Conservation (phyloP, 2,113 vertebrate genomes). For the Columba livia region DNA sequence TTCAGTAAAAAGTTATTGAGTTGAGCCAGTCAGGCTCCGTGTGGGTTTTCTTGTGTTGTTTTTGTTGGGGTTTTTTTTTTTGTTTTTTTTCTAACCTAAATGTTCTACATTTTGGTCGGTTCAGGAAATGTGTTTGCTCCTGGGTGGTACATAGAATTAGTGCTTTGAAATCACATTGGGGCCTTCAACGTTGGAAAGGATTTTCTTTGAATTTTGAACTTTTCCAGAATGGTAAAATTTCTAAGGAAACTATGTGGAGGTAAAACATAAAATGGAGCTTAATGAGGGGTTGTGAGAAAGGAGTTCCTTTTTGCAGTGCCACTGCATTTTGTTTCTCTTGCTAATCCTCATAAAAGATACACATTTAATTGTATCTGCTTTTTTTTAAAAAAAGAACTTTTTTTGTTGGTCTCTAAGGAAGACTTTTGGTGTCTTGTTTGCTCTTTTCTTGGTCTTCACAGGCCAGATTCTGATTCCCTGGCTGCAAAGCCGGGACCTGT, state of each 20-base stretch:
- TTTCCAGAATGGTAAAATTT: constrained; percentile 52
- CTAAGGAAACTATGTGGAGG: constrained; percentile 28
- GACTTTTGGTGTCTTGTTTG: neutral
- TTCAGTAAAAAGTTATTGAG: constrained; percentile 61
- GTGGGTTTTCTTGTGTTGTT: constrained; percentile 31
- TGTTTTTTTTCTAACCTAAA: constrained; percentile 26
- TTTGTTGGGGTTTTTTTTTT: neutral
- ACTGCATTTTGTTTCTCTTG: constrained; percentile 17
- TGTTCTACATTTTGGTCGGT: constrained; percentile 58
- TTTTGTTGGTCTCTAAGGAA: neutral
- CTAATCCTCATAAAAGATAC: constrained; percentile 29
- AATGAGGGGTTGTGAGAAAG: constrained; percentile 35
- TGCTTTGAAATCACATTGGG: constrained; percentile 50
- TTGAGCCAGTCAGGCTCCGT: constrained; percentile 54
- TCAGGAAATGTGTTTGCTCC: constrained; percentile 56
- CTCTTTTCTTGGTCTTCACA: neutral
- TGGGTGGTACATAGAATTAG: constrained; percentile 60
- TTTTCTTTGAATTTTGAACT: constrained; percentile 61
- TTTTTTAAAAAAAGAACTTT: neutral
- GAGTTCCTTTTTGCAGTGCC: constrained; percentile 19
- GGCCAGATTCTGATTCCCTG: neutral
- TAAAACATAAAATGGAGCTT: constrained; percentile 40
- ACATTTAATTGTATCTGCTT: neutral
- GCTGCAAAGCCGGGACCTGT: neutral
- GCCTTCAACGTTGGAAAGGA: neutral